A percentile compares a stretch with the other conserved stretches of the same genome.
Evolutionary conservation across 2,888 invertebrate species (phyloP).

Genomic region (Tiphia femorata): DNA sequence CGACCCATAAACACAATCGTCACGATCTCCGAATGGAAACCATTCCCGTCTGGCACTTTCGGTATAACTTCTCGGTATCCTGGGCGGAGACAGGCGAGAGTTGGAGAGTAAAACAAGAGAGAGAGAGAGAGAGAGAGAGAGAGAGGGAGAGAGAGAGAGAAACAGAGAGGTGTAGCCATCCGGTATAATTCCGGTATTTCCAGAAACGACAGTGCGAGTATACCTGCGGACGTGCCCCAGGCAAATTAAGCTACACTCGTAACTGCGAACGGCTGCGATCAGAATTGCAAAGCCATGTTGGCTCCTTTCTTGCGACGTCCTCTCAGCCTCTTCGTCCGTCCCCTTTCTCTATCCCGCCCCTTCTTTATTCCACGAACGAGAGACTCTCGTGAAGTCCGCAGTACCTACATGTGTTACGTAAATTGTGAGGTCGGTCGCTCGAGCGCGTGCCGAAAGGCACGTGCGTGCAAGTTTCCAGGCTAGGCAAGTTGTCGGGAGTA

Average conservation of each 20-base stretch:
- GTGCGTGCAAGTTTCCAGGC: too few species aligned
- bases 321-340: constrained; percentile 4
- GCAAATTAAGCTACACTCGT: constrained; percentile 39
- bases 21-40: background rate
- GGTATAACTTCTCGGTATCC: background rate
- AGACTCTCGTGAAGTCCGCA: too few species aligned
- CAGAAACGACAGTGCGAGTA: constrained; percentile 5
- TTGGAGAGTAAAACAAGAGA: too few species aligned
- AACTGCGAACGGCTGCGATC: constrained; percentile 32
- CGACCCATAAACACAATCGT: background rate
- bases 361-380: constrained; percentile 5
- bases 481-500: too few species aligned
- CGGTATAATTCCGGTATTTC: constrained; percentile 6
- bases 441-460: too few species aligned
- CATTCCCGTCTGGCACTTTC: background rate
- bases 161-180: background rate
- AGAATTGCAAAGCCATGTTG: constrained; percentile 39
- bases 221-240: constrained; percentile 21
- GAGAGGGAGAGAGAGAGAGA: too few species aligned
- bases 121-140: too few species aligned
- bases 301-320: constrained; percentile 14
- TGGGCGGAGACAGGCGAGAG: too few species aligned
- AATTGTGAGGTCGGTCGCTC: too few species aligned
- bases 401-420: too few species aligned
- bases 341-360: constrained; percentile 6